Evolutionary conservation across 1,140 invertebrate species (phyloP), one percentile per base, ranked within the genome.

Genomic region (Acromyrmex charruanus): DNA sequence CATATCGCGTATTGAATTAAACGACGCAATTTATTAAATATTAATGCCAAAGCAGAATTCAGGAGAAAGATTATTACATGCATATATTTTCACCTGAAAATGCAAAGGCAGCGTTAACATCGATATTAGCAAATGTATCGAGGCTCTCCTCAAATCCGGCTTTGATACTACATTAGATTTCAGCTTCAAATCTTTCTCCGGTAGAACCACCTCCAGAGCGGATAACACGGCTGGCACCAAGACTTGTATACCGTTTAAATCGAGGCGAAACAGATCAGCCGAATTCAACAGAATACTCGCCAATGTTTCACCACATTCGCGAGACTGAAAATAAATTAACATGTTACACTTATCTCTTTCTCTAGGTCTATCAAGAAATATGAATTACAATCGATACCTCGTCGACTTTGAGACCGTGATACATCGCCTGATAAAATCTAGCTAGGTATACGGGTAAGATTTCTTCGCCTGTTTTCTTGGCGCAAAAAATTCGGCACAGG

Each of bases 391-490:
- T 10, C 63, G 18, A 90, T 92, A 96, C 96, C 85, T 96, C 96
- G 21, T 96, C 95, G 28, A 97, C 95, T 93, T 97, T 97, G 5
- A 99, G 96, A 12, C 99, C 99, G 94, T 98, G 97, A 89, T 98
- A 97, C 88, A 99, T 95, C 12, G 98, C 98, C 91, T 99, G 97
- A 95, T 99, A 99, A 95, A 99, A 99, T 86, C 99, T 96, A 0
- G 99, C 98, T 89, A 99, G 96, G 95, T 99, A 99, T 3, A 99
- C 97, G 3, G 99, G 98, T 21, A 99, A 95, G 87, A 99, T 99
- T 92, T 98, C 97, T 96, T 99, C 99, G 51, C 98, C 98, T 18
- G 98, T 99, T 95, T 99, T 99, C 94, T 99, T 99, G 0, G 99
- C 97, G 94, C 99, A 99, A 93, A 99, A 98, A 91, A 99, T 99